phyloP scores from a whole-genome alignment of 2,113 vertebrate species.

The Gymnogyps californianus region DNA sequence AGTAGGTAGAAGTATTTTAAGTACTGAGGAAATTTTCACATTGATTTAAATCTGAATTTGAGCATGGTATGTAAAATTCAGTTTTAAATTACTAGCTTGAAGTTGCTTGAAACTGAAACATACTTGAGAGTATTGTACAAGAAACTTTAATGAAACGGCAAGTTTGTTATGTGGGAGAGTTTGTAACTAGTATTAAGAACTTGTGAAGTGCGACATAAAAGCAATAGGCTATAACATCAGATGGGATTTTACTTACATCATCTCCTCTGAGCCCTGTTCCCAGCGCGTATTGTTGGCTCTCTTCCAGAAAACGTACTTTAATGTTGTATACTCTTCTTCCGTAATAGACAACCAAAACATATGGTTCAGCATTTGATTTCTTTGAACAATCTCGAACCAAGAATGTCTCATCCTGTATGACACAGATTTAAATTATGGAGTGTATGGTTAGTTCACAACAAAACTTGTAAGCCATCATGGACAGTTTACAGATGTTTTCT shows the following conservation, averaged over 20 bases:
- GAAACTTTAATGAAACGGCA: not conserved
- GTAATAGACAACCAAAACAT: constrained; percentile 84
- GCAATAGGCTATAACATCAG: not conserved
- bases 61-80: not conserved
- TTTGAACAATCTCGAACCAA: constrained; percentile 85
- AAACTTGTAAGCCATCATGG: not conserved
- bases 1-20: not conserved
- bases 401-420: constrained; percentile 84
- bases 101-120: not conserved
- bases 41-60: not conserved
- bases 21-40: not conserved
- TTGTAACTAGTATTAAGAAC: not conserved
- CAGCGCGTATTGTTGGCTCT: constrained; percentile 75
- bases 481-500: not conserved
- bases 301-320: constrained; percentile 85
- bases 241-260: constrained; percentile 72
- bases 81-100: not conserved
- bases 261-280: constrained; percentile 84
- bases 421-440: not conserved
- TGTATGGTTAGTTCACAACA: not conserved
- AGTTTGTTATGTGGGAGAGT: not conserved
- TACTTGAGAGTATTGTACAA: not conserved
- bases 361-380: constrained; percentile 79
- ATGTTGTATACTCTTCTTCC: constrained; percentile 88
- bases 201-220: not conserved